Percentiles rank a stretch among this genome's conserved stretches.
phyloP scores from a whole-genome alignment of 2,888 invertebrate genomes.

The Hybos culiciformis region DNA sequence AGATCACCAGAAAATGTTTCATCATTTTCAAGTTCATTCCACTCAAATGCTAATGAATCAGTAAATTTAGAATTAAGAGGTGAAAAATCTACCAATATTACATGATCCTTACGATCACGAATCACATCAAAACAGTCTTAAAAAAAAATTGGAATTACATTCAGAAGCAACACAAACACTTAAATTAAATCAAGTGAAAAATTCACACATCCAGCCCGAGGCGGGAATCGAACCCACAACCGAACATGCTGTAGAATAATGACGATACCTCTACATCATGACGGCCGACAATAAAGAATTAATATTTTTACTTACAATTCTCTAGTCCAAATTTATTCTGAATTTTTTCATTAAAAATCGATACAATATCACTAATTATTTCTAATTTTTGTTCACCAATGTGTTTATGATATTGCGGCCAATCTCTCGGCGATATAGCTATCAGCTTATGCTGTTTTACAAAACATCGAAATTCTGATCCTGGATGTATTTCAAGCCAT shows the following conservation, averaged over 20 bases:
- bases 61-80: conserved; percentile 14
- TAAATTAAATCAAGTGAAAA: no score
- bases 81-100: conserved; percentile 15
- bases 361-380: conserved; percentile 16
- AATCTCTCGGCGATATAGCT: conserved; percentile 17
- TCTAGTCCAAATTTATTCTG: conserved; percentile 14
- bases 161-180: not conserved
- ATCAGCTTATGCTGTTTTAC: conserved; percentile 13
- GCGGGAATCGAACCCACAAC: no score
- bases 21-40: conserved; percentile 8
- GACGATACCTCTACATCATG: no score
- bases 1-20: conserved; percentile 7
- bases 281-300: no score
- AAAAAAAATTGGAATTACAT: not conserved
- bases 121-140: conserved; percentile 17
- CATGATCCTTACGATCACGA: conserved; percentile 14
- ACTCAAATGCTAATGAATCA: conserved; percentile 15
- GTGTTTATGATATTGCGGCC: conserved; percentile 16
- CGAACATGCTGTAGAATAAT: no score
- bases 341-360: conserved; percentile 16
- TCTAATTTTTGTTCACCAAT: conserved; percentile 12
- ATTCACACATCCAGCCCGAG: no score
- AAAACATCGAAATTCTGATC: conserved; percentile 18
- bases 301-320: conserved; percentile 14
- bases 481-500: conserved; percentile 18